Evolutionary conservation across 2,888 invertebrate genomes (phyloP).

Genomic region (Rosalia funebris): DNA sequence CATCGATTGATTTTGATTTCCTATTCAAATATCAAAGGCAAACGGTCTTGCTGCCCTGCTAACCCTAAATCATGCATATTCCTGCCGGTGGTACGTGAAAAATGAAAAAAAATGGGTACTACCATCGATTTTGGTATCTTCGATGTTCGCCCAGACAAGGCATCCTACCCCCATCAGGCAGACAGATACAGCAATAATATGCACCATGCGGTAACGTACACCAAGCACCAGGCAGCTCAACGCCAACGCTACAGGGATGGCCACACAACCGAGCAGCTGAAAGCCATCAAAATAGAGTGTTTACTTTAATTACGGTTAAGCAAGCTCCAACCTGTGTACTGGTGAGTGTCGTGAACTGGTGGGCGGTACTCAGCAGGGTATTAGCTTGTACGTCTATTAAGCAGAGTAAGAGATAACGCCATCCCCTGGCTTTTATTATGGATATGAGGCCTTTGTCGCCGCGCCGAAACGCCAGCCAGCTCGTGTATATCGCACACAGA

Average conservation of each 20-base stretch:
- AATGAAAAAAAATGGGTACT: slow-evolving; percentile 34
- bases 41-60: too few species aligned
- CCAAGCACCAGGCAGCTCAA: slow-evolving; percentile 82
- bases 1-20: too few species aligned
- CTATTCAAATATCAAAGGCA: too few species aligned
- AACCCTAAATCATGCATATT: too few species aligned
- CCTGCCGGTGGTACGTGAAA: too few species aligned
- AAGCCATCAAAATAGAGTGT: slow-evolving; percentile 57
- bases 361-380: slow-evolving; percentile 83
- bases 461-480: slow-evolving; percentile 78
- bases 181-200: slow-evolving; percentile 81
- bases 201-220: slow-evolving; percentile 78
- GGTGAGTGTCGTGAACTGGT: slow-evolving; percentile 77
- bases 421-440: slow-evolving; percentile 75
- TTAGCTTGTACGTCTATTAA: slow-evolving; percentile 88
- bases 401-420: slow-evolving; percentile 81
- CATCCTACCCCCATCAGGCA: slow-evolving; percentile 85
- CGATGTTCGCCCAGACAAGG: slow-evolving; percentile 84
- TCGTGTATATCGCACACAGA: slow-evolving; percentile 80
- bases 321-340: slow-evolving; percentile 71
- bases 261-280: slow-evolving; percentile 86
- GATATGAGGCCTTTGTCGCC: slow-evolving; percentile 70
- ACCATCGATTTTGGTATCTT: slow-evolving; percentile 75
- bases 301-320: slow-evolving; percentile 1
- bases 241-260: slow-evolving; percentile 82